These are phyloP conservation scores for Cataglyphis livida DNA, from an alignment of 2,888 invertebrate species.

Conservation along the genomic window DNA sequence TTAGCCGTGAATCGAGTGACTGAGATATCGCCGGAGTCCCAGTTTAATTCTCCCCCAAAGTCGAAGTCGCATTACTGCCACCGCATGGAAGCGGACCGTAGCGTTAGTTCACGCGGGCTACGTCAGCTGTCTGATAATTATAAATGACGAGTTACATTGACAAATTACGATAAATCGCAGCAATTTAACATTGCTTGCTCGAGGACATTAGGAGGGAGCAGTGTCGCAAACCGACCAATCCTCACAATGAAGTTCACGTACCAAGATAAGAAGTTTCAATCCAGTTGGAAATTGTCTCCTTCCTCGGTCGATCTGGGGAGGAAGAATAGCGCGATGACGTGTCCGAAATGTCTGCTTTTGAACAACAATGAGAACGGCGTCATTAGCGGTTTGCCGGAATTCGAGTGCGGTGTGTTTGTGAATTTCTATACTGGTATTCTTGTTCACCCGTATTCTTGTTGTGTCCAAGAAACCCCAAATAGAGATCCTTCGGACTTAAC, in stretches of 20 bases:
- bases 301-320: conserved; percentile 51
- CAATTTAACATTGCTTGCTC: conserved; percentile 54
- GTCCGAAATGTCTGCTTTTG: conserved; percentile 63
- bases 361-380: conserved; percentile 58
- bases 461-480: conserved; percentile 59
- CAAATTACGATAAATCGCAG: conserved; percentile 58
- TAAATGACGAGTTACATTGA: conserved; percentile 49
- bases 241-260: conserved; percentile 38
- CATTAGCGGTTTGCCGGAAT: conserved; percentile 64
- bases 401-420: conserved; percentile 67
- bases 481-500: conserved; percentile 60
- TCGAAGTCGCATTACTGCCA: conserved; percentile 42
- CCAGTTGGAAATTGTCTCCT: conserved; percentile 52
- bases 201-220: conserved; percentile 47
- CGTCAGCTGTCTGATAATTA: conserved; percentile 44
- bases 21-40: conserved; percentile 34
- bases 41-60: conserved; percentile 35
- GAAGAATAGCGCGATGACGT: conserved; percentile 70
- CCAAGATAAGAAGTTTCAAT: conserved; percentile 58
- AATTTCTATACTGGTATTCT: conserved; percentile 65
- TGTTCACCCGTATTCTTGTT: conserved; percentile 65
- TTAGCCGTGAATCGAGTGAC: conserved; percentile 51
- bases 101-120: conserved; percentile 38
- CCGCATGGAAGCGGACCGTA: conserved; percentile 24
- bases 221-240: neutral